phyloP scores from a whole-genome alignment of 2,113 vertebrate genomes.

The Coregonus clupeaformis region DNA sequence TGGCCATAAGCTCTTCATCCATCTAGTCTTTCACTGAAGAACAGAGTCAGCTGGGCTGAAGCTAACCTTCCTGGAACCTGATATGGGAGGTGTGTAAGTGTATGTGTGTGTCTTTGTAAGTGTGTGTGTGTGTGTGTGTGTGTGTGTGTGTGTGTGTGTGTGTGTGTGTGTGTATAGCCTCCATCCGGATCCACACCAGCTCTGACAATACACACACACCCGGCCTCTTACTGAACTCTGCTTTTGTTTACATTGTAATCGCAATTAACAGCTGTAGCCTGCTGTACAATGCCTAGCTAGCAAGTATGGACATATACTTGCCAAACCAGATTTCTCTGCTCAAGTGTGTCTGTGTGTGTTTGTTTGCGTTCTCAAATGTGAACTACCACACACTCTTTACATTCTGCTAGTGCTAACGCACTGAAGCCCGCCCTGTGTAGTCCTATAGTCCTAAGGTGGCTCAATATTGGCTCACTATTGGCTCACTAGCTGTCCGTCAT shows the following conservation, averaged over 20 bases:
- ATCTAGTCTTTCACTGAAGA: slow-evolving; percentile 20
- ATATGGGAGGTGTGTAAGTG: slow-evolving; percentile 19
- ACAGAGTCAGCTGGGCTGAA: slow-evolving; percentile 20
- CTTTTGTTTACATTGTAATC: slow-evolving; percentile 77
- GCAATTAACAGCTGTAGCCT: slow-evolving; percentile 74
- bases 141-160: background rate
- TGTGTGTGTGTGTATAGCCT: background rate
- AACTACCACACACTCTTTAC: slow-evolving; percentile 58
- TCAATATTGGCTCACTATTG: slow-evolving; percentile 41
- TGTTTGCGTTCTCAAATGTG: slow-evolving; percentile 47
- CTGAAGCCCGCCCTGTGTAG: slow-evolving; percentile 30
- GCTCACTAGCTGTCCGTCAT: slow-evolving; percentile 37
- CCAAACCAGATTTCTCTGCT: slow-evolving; percentile 72
- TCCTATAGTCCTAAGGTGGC: slow-evolving; percentile 15
- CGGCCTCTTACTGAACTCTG: slow-evolving; percentile 66
- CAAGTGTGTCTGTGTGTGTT: slow-evolving; percentile 52
- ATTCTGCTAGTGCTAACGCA: slow-evolving; percentile 51
- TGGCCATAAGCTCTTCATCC: slow-evolving; percentile 22
- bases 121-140: background rate
- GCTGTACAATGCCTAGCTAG: slow-evolving; percentile 68
- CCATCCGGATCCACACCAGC: slow-evolving; percentile 46
- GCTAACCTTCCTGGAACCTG: slow-evolving; percentile 45
- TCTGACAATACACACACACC: slow-evolving; percentile 62
- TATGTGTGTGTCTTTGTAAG: background rate
- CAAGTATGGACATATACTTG: slow-evolving; percentile 74